Base-by-base conservation (phyloP, 2,797 vertebrate genomes). In the Mormyrus proboscirostris region DNA sequence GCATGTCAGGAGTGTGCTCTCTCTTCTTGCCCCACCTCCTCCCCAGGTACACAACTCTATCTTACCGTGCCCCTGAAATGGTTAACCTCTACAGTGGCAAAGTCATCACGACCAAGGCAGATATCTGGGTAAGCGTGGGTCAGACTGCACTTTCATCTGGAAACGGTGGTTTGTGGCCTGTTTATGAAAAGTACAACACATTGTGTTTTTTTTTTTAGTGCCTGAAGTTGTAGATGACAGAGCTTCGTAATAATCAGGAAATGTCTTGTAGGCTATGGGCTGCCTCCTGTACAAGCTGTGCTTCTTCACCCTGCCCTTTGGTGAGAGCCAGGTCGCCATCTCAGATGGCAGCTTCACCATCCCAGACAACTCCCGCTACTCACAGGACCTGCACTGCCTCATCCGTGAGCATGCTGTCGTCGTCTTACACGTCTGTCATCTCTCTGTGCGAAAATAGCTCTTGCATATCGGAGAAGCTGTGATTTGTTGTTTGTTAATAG, bases 311-410 rank as follows among this genome's bases (percentile, higher is more conserved):
- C 94, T 99, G 94, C 99, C 99, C 0, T 99, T 99, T 79, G 99
- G 99, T 90, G 99, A 99, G 96, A 99, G 99, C 94, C 99, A 99
- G 94, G 99, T 99, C 95, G 98, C 99, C 88, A 99, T 99, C 94
- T 99, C 98, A 90, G 99, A 99, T 85, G 98, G 98, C 93, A 99
- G 94, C 94, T 99, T 99, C 96, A 99, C 99, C 94, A 99, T 99
- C 93, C 99, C 99, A 1, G 99, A 99, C 93, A 99, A 98, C 91
- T 99, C 99, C 0, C 96, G 98, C 91, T 98, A 99, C 95, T 98
- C 98, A 62, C 97, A 98, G 86, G 98, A 99, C 92, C 98, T 99
- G 95, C 98, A 99, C 96, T 99, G 98, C 96, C 97, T 99, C 93
- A 99, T 99, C 95, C 96, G 99, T 99, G 94, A 97, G 98, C 98